Evolutionary conservation across 2,888 invertebrate species (phyloP).

Genomic region (Pyrochroa serraticornis): DNA sequence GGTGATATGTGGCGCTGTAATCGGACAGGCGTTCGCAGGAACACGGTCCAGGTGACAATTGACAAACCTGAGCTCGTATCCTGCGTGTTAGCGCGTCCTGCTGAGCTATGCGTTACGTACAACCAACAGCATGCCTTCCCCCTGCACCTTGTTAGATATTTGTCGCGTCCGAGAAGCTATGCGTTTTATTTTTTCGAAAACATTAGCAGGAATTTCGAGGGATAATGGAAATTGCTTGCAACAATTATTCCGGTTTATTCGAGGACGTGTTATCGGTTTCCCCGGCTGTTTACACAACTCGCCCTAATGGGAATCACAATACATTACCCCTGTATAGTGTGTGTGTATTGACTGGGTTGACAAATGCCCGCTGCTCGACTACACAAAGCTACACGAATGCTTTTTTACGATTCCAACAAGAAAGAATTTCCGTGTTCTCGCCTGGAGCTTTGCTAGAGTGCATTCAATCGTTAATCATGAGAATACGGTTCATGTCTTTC

Average conservation of each 20-base stretch:
- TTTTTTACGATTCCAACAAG: conserved; percentile 54
- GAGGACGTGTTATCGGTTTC: conserved; percentile 26
- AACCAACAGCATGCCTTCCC: conserved; percentile 51
- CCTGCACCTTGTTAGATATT: conserved; percentile 56
- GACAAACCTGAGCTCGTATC: conserved; percentile 57
- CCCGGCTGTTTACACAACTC: conserved; percentile 37
- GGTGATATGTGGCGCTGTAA: conserved; percentile 54
- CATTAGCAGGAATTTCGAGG: conserved; percentile 45
- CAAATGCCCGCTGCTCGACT: conserved; percentile 55
- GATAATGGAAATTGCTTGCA: conserved; percentile 57
- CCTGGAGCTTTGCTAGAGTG: conserved; percentile 54
- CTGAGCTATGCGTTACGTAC: conserved; percentile 56
- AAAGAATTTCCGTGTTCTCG: conserved; percentile 58
- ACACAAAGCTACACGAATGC: conserved; percentile 50
- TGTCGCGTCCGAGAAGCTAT: conserved; percentile 49
- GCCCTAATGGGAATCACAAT: conserved; percentile 57
- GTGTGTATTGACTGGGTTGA: conserved; percentile 54
- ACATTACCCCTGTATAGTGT: conserved; percentile 51
- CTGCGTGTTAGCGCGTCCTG: conserved; percentile 54
- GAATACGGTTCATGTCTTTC: conserved; percentile 51
- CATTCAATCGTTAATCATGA: conserved; percentile 60
- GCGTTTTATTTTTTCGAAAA: conserved; percentile 41
- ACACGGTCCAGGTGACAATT: conserved; percentile 57
- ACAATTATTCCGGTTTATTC: conserved; percentile 30
- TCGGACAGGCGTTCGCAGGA: conserved; percentile 48